These are phyloP conservation scores for Agapornis canus DNA, from an alignment of 2,797 vertebrate species.

Conservation along the genomic window DNA sequence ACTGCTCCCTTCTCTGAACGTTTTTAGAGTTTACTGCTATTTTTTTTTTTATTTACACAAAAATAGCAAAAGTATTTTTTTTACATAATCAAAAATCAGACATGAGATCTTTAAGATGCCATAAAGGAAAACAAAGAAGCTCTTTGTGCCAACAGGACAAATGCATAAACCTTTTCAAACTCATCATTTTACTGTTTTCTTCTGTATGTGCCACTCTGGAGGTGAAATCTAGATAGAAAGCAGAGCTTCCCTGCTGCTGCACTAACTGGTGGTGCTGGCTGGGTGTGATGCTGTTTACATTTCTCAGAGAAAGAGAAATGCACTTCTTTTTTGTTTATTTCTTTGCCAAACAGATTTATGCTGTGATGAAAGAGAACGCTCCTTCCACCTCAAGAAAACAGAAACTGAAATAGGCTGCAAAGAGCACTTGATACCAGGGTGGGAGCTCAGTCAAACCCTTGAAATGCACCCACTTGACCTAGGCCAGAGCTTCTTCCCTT, in stretches of 20 bases:
- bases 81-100: slow-evolving; percentile 1
- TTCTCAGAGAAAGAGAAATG: slow-evolving; percentile 55
- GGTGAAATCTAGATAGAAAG: not conserved
- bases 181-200: slow-evolving; percentile 50
- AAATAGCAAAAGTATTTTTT: not conserved
- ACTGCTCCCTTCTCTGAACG: slow-evolving; percentile 52
- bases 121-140: slow-evolving; percentile 28
- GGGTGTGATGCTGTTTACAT: slow-evolving; percentile 34
- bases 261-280: not conserved
- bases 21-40: slow-evolving; percentile 29
- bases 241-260: not conserved
- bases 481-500: not conserved
- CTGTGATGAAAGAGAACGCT: not conserved
- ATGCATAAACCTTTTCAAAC: slow-evolving; percentile 26
- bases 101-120: not conserved
- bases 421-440: not conserved
- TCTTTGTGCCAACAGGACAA: not conserved
- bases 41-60: not conserved
- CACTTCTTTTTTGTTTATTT: not conserved
- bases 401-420: slow-evolving; percentile 27
- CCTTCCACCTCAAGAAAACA: slow-evolving; percentile 31
- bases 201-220: not conserved
- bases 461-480: not conserved
- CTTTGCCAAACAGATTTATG: slow-evolving; percentile 17
- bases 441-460: not conserved